phyloP scores from a whole-genome alignment of 2,797 vertebrate species.

The Propithecus perrieri region DNA sequence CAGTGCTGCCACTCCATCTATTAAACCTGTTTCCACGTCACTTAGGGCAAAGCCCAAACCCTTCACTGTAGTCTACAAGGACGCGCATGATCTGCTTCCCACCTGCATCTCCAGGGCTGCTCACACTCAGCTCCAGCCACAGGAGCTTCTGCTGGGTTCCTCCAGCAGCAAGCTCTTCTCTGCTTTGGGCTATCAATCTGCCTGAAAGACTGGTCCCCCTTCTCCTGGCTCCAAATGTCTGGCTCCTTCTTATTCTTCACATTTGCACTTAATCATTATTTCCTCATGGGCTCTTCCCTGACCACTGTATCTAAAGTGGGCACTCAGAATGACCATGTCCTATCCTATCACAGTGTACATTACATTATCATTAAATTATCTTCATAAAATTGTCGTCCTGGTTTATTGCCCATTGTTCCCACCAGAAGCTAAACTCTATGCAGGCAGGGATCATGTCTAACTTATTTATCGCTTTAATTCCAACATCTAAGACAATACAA shows the following conservation, averaged over 20 bases:
- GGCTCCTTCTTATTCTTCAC: background rate
- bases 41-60: background rate
- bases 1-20: background rate
- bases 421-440: background rate
- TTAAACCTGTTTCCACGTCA: background rate
- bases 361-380: background rate
- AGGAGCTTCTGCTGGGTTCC: too few species aligned
- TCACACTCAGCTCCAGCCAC: too few species aligned
- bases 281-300: background rate
- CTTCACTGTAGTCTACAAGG: background rate
- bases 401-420: background rate
- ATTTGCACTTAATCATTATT: background rate
- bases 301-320: background rate
- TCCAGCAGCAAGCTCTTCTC: too few species aligned
- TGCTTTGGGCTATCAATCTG: background rate
- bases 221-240: background rate
- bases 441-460: background rate
- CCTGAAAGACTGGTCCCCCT: background rate
- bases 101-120: background rate
- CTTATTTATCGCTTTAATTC: background rate
- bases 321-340: background rate
- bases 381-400: background rate
- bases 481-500: background rate
- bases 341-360: background rate
- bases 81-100: rapidly evolving